Evolutionary conservation across 2,113 vertebrate species (phyloP).

Genomic region (Calyptommatus sinebrachiatus): DNA sequence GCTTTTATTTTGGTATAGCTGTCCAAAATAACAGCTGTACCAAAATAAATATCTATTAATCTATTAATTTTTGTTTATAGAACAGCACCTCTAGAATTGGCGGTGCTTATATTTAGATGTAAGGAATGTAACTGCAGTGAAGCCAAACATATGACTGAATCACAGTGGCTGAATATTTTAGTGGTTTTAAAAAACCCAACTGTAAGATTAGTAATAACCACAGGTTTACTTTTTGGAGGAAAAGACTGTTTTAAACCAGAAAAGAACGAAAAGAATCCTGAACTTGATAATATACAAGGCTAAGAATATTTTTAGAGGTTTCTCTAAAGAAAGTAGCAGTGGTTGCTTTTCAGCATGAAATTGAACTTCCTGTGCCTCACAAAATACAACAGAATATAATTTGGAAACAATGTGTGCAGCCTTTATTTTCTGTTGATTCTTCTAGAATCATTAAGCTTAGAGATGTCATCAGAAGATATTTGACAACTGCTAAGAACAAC

Average conservation of each 20-base stretch:
- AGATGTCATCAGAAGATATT: neutral
- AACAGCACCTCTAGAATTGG: neutral
- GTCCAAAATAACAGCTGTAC: neutral
- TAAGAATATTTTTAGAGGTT: neutral
- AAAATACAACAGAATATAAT: neutral
- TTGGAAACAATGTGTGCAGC: neutral
- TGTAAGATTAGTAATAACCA: constrained; percentile 3
- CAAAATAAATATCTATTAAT: no score
- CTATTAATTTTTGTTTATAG: neutral
- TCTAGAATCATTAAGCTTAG: neutral
- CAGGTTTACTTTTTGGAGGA: neutral
- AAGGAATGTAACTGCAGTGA: neutral
- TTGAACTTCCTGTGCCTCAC: neutral
- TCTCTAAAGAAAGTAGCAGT: neutral
- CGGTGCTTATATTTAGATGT: neutral
- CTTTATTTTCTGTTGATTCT: neutral
- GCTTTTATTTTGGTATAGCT: neutral
- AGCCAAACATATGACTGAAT: neutral
- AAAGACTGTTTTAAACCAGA: neutral
- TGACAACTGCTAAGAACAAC: no score
- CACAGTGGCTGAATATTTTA: neutral
- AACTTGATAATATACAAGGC: neutral
- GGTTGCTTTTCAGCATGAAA: neutral
- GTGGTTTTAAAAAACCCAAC: constrained; percentile 4
- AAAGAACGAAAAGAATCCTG: neutral